Evolutionary conservation across 2,797 vertebrate species (phyloP).

Genomic region (Hydrolagus colliei): DNA sequence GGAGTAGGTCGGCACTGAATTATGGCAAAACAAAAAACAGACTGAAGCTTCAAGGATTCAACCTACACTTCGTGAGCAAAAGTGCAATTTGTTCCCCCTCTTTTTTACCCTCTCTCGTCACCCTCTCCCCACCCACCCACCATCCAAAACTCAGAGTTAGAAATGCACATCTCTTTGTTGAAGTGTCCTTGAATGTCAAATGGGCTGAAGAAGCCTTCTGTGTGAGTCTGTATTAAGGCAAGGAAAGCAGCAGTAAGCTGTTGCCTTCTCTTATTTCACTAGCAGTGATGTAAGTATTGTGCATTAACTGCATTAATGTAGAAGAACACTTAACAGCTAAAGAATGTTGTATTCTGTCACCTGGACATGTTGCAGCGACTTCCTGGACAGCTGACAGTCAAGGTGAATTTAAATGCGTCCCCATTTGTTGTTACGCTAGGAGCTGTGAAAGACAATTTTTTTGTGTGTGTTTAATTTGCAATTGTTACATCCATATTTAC

Average conservation of each 20-base stretch:
- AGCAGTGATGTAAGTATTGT: conserved; percentile 17
- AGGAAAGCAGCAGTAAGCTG: conserved; percentile 36
- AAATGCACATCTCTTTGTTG: conserved; percentile 23
- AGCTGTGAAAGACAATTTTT: conserved; percentile 22
- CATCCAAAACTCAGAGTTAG: neutral
- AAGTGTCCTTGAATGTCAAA: conserved; percentile 19
- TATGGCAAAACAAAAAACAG: neutral
- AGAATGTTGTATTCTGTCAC: conserved; percentile 25
- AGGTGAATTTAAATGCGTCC: neutral
- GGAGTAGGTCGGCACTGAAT: conserved; percentile 20
- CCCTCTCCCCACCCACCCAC: neutral
- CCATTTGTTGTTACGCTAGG: neutral
- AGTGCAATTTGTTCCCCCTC: conserved; percentile 29
- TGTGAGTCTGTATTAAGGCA: conserved; percentile 15
- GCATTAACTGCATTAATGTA: conserved; percentile 21
- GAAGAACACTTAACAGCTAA: conserved; percentile 20
- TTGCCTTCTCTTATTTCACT: conserved; percentile 23
- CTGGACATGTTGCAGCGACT: conserved; percentile 17
- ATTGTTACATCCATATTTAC: neutral
- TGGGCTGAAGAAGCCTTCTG: neutral
- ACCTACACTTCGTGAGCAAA: conserved; percentile 24
- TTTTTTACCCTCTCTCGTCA: neutral
- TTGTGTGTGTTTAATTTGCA: neutral
- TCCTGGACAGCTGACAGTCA: neutral
- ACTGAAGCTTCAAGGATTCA: neutral